Base-by-base conservation (phyloP, 2,888 invertebrate species). In the Dasypogon diadema region DNA sequence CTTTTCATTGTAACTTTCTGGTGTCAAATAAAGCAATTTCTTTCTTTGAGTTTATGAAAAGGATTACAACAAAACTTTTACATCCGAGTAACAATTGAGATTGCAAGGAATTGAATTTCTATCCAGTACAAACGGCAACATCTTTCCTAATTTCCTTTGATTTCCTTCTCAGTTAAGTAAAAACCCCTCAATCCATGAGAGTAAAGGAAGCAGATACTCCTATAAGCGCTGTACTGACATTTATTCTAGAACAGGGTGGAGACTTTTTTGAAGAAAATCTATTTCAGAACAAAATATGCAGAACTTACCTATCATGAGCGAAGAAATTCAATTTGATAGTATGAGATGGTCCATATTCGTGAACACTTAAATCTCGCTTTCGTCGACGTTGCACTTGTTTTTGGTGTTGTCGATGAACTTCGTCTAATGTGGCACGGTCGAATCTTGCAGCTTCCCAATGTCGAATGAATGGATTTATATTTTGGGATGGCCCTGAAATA, bases 361-460 rank as follows among this genome's bases (percentile, higher is more conserved):
- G 60, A 10, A 79, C 75, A 72, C 82, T 82, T 76, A 83, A 81
- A 74, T 85, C 83, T 77, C 86, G 83, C 18, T 21, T 51, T 80
- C 83, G 82, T 26, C 86, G 84, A 76, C 83, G 83, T 34, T 82
- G 82, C 65, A 84, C 82, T 76, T 85, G 84, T 78, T 84, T 83
- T 81, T 84, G 82, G 81, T 86, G 86, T 74, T 83, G 81, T 74
- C 83, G 82, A 79, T 86, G 85, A n/a, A 86, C 86, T 46, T 81
- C 81, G 78, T 84, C 83, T 77, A 86, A 80, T 75, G 82, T 80
- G 10, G 79, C 77, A 75, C 85, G 90, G 87, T 93, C 91, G 87
- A 93, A 95, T 84, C 88, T 88, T 81, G 93, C 92, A 78, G 92
- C 90, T 87, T 94, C 94, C 90, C 92, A 95, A 87, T 94, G 91